These are phyloP conservation scores for Falcaria lacertinaria DNA, from an alignment of 2,888 invertebrate species.

Conservation along the genomic window DNA sequence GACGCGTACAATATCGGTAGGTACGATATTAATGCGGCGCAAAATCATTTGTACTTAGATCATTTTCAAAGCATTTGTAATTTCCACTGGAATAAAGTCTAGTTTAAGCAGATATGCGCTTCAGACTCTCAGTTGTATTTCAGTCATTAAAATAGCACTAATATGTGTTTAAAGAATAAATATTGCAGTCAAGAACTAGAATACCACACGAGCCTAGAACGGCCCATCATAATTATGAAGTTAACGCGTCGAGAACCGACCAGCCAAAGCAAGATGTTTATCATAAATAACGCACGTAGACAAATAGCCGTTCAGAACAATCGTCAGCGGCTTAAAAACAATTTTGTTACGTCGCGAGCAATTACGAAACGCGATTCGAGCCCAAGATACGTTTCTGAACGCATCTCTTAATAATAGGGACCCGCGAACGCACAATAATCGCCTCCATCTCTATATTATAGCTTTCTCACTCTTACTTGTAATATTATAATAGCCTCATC, in stretches of 20 bases:
- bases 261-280: conserved; percentile 58
- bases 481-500: conserved; percentile 26
- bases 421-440: conserved; percentile 53
- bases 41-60: too few relatives aligned
- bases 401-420: conserved; percentile 73
- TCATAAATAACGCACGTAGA: conserved; percentile 64
- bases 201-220: not conserved
- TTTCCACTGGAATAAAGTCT: too few relatives aligned
- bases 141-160: too few relatives aligned
- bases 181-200: not conserved
- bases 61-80: too few relatives aligned
- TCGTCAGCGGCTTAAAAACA: conserved; percentile 74
- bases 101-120: too few relatives aligned
- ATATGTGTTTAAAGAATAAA: not conserved
- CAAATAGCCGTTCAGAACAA: conserved; percentile 75
- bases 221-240: conserved; percentile 18
- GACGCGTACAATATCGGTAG: too few relatives aligned
- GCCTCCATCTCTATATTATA: conserved; percentile 48
- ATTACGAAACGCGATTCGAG: conserved; percentile 69
- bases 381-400: conserved; percentile 60
- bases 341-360: conserved; percentile 70
- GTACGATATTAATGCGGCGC: too few relatives aligned
- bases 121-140: too few relatives aligned
- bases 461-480: conserved; percentile 37
- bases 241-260: conserved; percentile 54